phyloP scores from a whole-genome alignment of 2,797 vertebrate genomes.

The Anas georgica region DNA sequence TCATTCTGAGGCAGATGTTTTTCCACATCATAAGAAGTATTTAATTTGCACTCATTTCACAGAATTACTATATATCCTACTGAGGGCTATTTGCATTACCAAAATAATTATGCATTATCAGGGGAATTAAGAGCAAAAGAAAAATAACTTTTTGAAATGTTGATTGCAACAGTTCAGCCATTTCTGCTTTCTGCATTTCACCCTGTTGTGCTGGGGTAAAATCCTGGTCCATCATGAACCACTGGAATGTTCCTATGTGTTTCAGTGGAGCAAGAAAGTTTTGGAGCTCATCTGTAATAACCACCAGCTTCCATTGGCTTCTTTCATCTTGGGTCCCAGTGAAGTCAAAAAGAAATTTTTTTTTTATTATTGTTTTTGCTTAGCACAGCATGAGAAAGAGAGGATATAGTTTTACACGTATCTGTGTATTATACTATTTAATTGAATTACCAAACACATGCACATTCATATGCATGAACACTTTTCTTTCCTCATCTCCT shows the following conservation, averaged over 20 bases:
- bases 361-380: background rate
- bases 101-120: background rate
- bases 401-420: background rate
- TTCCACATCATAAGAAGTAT: background rate
- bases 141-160: background rate
- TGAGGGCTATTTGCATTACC: background rate
- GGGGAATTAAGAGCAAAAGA: background rate
- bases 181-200: background rate
- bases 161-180: background rate
- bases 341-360: background rate
- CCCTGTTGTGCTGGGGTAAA: background rate
- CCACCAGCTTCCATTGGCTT: background rate
- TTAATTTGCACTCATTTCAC: conserved; percentile 21
- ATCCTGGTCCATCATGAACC: background rate
- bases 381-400: background rate
- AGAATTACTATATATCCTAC: conserved; percentile 2
- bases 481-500: background rate
- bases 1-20: conserved; percentile 26
- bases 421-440: background rate
- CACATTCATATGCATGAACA: background rate
- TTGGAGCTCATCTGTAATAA: background rate
- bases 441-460: background rate
- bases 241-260: background rate
- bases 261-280: background rate
- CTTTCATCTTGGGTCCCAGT: background rate